phyloP scores from a whole-genome alignment of 2,888 invertebrate genomes.

The Drosophila infuscata region DNA sequence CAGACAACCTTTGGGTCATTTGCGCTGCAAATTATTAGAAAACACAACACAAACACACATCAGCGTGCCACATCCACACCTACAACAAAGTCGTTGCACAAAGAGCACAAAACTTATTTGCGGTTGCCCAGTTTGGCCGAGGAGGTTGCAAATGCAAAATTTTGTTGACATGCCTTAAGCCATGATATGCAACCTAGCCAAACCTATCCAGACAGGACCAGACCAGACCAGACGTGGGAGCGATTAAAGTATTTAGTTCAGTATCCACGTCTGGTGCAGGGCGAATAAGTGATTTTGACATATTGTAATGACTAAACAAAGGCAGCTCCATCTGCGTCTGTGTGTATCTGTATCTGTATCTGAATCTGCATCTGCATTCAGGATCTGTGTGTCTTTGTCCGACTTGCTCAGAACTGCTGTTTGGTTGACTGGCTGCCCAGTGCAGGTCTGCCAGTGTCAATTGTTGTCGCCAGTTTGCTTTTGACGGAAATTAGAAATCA shows the following conservation, averaged over 20 bases:
- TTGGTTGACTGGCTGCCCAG: slow-evolving; percentile 41
- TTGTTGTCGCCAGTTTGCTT: slow-evolving; percentile 48
- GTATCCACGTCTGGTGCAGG: slow-evolving; percentile 15
- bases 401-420: slow-evolving; percentile 29
- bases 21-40: slow-evolving; percentile 53
- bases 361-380: slow-evolving; percentile 5
- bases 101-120: slow-evolving; percentile 69
- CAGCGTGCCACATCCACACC: slow-evolving; percentile 36
- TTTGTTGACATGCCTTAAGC: slow-evolving; percentile 65
- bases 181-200: slow-evolving; percentile 50
- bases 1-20: slow-evolving; percentile 68
- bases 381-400: slow-evolving; percentile 10
- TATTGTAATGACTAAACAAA: slow-evolving; percentile 69
- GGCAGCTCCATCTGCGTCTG: slow-evolving; percentile 16
- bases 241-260: slow-evolving; percentile 9
- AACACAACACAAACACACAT: slow-evolving; percentile 22
- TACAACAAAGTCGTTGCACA: slow-evolving; percentile 52
- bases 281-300: slow-evolving; percentile 69
- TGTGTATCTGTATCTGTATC: slow-evolving; percentile 9
- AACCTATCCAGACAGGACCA: not conserved
- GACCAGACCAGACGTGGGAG: not conserved
- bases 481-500: slow-evolving; percentile 67
- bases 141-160: slow-evolving; percentile 59
- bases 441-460: slow-evolving; percentile 46
- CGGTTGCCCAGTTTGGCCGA: slow-evolving; percentile 60